Evolutionary conservation across 2,113 vertebrate genomes (phyloP).

Genomic region (Phoenicopterus ruber): DNA sequence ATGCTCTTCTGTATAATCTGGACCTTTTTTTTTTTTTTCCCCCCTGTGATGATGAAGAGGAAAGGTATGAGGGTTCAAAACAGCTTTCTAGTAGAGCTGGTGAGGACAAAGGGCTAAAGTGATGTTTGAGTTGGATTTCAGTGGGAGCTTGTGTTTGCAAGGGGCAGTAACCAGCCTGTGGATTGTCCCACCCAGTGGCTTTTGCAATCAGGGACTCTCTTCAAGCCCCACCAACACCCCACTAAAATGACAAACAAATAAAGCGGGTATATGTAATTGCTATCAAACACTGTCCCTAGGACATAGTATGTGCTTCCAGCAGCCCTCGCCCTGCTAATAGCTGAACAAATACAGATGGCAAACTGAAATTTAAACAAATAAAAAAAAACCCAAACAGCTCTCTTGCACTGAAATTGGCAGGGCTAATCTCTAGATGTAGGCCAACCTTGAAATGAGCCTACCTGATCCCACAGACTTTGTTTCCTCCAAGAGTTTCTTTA

Average conservation of each 20-base stretch:
- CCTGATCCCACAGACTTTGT: not conserved
- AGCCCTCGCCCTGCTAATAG: not conserved
- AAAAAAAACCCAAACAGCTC: no score
- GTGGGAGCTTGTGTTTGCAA: not conserved
- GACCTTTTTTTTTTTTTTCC: fast-evolving
- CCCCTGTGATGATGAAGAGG: not conserved
- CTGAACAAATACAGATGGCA: not conserved
- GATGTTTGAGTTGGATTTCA: not conserved
- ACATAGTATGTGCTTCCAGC: not conserved
- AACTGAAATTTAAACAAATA: not conserved
- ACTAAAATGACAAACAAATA: not conserved
- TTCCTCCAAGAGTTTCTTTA: slow-evolving; percentile 41
- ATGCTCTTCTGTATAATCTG: not conserved
- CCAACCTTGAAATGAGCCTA: not conserved
- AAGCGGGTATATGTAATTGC: not conserved
- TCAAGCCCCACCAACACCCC: not conserved
- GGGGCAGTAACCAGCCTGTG: not conserved
- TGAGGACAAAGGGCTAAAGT: not conserved
- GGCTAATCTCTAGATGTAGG: not conserved
- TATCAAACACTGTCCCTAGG: not conserved
- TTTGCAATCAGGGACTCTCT: not conserved
- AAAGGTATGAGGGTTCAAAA: not conserved
- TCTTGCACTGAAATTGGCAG: not conserved
- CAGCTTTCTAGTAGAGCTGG: not conserved
- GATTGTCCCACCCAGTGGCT: not conserved